These are phyloP conservation scores for Engystomops pustulosus DNA, from an alignment of 2,113 vertebrate genomes.

Conservation along the genomic window DNA sequence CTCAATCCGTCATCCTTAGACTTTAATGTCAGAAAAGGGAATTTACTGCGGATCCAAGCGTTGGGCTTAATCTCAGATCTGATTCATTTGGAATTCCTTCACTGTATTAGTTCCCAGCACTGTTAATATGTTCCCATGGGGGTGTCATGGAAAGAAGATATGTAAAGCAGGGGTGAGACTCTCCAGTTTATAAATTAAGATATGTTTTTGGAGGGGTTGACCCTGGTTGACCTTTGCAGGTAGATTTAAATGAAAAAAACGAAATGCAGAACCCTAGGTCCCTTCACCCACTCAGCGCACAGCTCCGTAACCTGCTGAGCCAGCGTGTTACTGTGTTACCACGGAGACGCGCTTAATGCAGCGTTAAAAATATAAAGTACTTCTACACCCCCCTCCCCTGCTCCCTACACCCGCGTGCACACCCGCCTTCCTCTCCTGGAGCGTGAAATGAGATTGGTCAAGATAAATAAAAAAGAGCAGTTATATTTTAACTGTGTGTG, in stretches of 20 bases:
- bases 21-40: background rate
- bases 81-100: background rate
- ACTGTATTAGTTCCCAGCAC: background rate
- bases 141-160: background rate
- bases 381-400: slow-evolving; percentile 70
- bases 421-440: slow-evolving; percentile 70
- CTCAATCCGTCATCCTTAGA: background rate
- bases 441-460: slow-evolving; percentile 78
- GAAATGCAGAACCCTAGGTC: slow-evolving; percentile 57
- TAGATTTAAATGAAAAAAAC: slow-evolving; percentile 50
- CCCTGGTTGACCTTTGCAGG: slow-evolving; percentile 57
- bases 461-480: slow-evolving; percentile 73
- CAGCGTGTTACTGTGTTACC: slow-evolving; percentile 73
- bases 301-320: slow-evolving; percentile 70
- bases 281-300: slow-evolving; percentile 64
- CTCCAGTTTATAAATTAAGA: slow-evolving; percentile 15
- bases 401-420: slow-evolving; percentile 65
- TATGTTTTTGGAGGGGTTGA: slow-evolving; percentile 51
- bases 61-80: background rate
- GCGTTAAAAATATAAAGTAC: slow-evolving; percentile 75
- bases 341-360: slow-evolving; percentile 75
- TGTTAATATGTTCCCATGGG: background rate
- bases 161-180: background rate
- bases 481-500: slow-evolving; percentile 70
- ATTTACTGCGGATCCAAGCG: background rate